phyloP scores from a whole-genome alignment of 2,797 vertebrate genomes.

The Melanotaenia pygmaea region DNA sequence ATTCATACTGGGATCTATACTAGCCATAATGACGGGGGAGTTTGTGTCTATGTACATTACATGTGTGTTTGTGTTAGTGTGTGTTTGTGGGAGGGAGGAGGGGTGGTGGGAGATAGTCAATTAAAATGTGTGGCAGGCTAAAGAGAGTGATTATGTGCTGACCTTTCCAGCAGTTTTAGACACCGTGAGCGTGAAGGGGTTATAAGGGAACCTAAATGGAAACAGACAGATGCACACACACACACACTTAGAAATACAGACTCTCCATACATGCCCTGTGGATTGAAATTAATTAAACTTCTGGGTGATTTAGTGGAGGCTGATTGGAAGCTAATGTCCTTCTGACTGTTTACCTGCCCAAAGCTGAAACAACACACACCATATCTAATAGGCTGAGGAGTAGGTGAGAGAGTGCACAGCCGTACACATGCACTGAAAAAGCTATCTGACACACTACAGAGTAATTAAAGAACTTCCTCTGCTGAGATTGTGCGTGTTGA shows the following conservation, averaged over 20 bases:
- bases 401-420: slow-evolving; percentile 30
- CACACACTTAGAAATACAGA: slow-evolving; percentile 44
- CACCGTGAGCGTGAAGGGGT: slow-evolving; percentile 73
- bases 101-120: slow-evolving; percentile 77
- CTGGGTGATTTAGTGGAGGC: slow-evolving; percentile 64
- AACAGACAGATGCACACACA: slow-evolving; percentile 53
- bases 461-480: slow-evolving; percentile 60
- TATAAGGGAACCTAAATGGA: slow-evolving; percentile 74
- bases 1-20: slow-evolving; percentile 82
- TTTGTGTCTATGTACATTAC: slow-evolving; percentile 51
- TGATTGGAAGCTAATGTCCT: slow-evolving; percentile 76
- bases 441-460: slow-evolving; percentile 46
- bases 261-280: slow-evolving; percentile 61
- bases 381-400: slow-evolving; percentile 64
- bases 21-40: slow-evolving; percentile 68
- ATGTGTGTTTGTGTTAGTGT: slow-evolving; percentile 40
- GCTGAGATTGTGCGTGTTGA: slow-evolving; percentile 41
- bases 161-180: slow-evolving; percentile 84
- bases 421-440: slow-evolving; percentile 27
- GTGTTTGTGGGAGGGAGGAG: slow-evolving; percentile 13
- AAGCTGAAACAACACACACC: slow-evolving; percentile 69
- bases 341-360: slow-evolving; percentile 73
- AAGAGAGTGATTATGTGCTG: slow-evolving; percentile 84
- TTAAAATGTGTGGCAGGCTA: slow-evolving; percentile 84
- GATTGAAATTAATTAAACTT: slow-evolving; percentile 79